phyloP scores from a whole-genome alignment of 2,797 vertebrate genomes.

The Galaxias olidus region DNA sequence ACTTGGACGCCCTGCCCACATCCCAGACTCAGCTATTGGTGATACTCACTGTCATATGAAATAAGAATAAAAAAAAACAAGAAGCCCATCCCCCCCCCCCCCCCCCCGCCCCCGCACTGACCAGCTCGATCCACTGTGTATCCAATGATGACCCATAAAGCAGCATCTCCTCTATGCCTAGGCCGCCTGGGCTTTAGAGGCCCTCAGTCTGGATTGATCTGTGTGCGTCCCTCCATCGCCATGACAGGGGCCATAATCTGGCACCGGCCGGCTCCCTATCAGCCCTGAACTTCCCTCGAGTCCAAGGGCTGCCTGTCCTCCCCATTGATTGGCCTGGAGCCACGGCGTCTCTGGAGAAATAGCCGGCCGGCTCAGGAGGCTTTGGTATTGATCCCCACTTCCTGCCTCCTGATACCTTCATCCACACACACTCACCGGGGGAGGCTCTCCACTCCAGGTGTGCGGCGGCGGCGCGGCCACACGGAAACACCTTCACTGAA shows the following conservation, averaged over 20 bases:
- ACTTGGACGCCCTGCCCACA: constrained; percentile 32
- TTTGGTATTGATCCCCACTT: constrained; percentile 69
- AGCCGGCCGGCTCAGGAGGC: constrained; percentile 60
- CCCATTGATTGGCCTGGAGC: constrained; percentile 65
- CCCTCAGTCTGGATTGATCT: constrained; percentile 20
- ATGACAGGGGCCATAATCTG: no score
- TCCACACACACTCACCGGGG: neutral
- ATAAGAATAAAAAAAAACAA: constrained; percentile 46
- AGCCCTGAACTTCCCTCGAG: constrained; percentile 50
- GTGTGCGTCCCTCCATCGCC: neutral
- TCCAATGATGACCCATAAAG: constrained; percentile 40
- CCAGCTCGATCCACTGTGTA: constrained; percentile 7
- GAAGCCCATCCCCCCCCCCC: no score
- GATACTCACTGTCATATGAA: constrained; percentile 34
- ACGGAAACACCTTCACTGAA: neutral
- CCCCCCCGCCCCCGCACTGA: neutral
- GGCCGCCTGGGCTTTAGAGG: neutral
- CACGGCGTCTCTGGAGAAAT: constrained; percentile 67
- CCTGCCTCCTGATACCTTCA: constrained; percentile 29
- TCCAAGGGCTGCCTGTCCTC: constrained; percentile 49
- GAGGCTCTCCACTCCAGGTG: neutral
- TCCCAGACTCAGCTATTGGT: constrained; percentile 42
- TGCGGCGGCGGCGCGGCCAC: neutral
- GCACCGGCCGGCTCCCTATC: constrained; percentile 43
- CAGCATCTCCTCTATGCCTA: neutral